Evolutionary conservation across 2,888 invertebrate species (phyloP).

Genomic region (Agriopis marginaria): DNA sequence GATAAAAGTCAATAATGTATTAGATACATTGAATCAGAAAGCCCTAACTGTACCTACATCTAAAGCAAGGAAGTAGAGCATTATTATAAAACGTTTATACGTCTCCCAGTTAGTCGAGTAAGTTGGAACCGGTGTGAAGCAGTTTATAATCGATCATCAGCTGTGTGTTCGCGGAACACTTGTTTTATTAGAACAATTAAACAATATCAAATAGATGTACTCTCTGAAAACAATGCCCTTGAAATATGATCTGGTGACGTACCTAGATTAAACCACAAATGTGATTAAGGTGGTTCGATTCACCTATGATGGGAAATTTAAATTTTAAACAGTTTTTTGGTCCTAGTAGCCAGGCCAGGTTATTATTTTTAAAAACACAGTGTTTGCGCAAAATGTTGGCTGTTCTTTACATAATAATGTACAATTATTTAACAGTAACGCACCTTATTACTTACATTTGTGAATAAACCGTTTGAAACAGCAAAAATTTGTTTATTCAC

Average conservation of each 20-base stretch:
- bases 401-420: no score
- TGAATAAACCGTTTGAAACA: no score
- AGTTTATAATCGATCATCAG: constrained; percentile 41
- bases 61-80: not conserved
- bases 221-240: constrained; percentile 13
- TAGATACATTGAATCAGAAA: not conserved
- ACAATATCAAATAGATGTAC: constrained; percentile 20
- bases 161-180: constrained; percentile 27
- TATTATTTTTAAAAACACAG: no score
- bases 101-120: constrained; percentile 46
- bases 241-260: not conserved
- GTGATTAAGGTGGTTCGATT: no score
- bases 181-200: constrained; percentile 41
- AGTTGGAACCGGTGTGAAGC: constrained; percentile 56
- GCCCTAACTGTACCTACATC: not conserved
- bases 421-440: no score
- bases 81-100: constrained; percentile 8
- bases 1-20: not conserved
- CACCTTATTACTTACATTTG: no score
- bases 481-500: no score
- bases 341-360: no score
- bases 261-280: not conserved
- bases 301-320: no score
- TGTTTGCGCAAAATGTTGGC: no score
- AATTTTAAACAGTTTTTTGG: no score